A percentile compares a stretch with the other conserved stretches of the same genome.
Conservation (phyloP, 2,888 invertebrate genomes). For the Epicampocera succincta region DNA sequence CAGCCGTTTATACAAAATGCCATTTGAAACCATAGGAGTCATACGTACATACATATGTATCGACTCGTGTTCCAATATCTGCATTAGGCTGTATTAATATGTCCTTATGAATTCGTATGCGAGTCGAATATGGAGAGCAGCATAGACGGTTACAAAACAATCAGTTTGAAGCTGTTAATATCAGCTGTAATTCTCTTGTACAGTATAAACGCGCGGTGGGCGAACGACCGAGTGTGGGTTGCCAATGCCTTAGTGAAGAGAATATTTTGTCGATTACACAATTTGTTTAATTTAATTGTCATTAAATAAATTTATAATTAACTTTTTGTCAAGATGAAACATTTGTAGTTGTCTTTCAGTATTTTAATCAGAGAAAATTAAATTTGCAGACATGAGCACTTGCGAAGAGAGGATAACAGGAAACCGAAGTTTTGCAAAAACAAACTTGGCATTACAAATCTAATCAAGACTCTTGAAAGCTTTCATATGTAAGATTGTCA, state of each 20-base stretch:
- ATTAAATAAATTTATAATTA: conserved; percentile 71
- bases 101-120: background rate
- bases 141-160: conserved; percentile 62
- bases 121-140: background rate
- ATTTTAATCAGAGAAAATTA: background rate
- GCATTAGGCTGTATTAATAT: conserved; percentile 38
- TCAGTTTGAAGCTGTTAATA: conserved; percentile 64
- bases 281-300: conserved; percentile 66
- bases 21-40: conserved; percentile 40
- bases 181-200: conserved; percentile 42
- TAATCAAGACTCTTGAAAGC: no score
- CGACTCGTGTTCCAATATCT: conserved; percentile 11
- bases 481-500: no score
- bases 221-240: conserved; percentile 17
- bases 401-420: background rate
- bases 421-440: no score
- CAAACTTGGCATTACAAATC: no score
- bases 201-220: conserved; percentile 9
- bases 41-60: background rate
- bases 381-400: background rate
- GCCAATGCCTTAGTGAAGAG: conserved; percentile 4
- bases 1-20: conserved; percentile 64
- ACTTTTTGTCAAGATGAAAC: conserved; percentile 47
- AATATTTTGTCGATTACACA: conserved; percentile 43
- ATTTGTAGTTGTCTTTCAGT: conserved; percentile 4